phyloP scores from a whole-genome alignment of 2,797 vertebrate genomes.

The Chaetodon trifasciatus region DNA sequence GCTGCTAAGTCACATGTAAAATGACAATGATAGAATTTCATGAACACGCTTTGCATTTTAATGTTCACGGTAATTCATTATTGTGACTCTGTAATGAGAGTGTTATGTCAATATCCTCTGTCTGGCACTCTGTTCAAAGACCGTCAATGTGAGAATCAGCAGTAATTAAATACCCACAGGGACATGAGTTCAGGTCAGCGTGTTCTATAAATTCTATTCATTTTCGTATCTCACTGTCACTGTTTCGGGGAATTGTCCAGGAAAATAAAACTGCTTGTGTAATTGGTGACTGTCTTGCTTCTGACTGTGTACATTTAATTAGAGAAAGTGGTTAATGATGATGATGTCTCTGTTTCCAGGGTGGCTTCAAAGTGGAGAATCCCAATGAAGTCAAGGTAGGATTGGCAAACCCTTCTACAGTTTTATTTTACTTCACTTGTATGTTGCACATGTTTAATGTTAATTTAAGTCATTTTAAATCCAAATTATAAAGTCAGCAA shows the following conservation, averaged over 20 bases:
- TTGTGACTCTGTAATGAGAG: background rate
- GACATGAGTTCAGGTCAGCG: background rate
- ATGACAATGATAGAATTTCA: background rate
- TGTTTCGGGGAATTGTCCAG: background rate
- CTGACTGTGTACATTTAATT: conserved; percentile 12
- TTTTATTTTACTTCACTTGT: background rate
- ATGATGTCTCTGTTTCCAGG: conserved; percentile 84
- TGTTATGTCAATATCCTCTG: background rate
- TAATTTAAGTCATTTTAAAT: background rate
- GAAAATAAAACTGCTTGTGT: conserved; percentile 7
- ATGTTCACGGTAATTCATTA: background rate
- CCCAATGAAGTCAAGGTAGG: conserved; percentile 87
- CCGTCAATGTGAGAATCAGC: conserved; percentile 12
- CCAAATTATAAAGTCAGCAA: background rate
- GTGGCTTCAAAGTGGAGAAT: conserved; percentile 93
- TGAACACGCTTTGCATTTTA: too few species aligned
- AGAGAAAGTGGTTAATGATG: conserved; percentile 2
- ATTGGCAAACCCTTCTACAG: background rate
- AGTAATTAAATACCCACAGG: conserved; percentile 1
- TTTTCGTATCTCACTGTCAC: background rate
- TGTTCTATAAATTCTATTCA: background rate
- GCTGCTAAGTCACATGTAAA: background rate
- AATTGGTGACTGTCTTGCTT: background rate
- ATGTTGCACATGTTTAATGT: background rate
- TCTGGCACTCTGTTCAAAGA: background rate